Evolutionary conservation across 2,888 invertebrate species (phyloP).

Genomic region (Epistrophe eligans): DNA sequence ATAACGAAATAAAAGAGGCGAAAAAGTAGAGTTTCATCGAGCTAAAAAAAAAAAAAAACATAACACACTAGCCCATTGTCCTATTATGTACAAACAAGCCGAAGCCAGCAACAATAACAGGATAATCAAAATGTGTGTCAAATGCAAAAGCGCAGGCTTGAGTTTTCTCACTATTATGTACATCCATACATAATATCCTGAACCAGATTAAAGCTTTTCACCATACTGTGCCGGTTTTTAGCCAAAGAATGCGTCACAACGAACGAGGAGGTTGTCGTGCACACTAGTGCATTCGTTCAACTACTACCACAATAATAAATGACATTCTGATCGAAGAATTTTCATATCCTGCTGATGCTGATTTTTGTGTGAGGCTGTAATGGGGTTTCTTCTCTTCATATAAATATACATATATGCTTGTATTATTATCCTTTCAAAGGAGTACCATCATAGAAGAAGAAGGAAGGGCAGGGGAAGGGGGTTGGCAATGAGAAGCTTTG

Average conservation of each 20-base stretch:
- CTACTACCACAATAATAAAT: constrained; percentile 42
- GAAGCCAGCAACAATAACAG: constrained; percentile 56
- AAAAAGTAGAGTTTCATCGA: not conserved
- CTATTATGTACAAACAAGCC: constrained; percentile 34
- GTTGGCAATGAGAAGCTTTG: constrained; percentile 8
- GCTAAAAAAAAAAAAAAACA: constrained; percentile 4
- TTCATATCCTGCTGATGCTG: constrained; percentile 6
- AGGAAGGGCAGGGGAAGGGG: no score
- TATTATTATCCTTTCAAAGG: not conserved
- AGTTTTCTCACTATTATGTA: constrained; percentile 28
- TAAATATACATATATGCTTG: no score
- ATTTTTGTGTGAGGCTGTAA: not conserved
- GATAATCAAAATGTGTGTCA: constrained; percentile 70
- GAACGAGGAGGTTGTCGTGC: constrained; percentile 46
- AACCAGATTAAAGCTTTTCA: constrained; percentile 66
- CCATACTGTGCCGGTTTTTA: constrained; percentile 67
- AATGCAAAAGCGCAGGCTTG: constrained; percentile 71
- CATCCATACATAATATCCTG: not conserved
- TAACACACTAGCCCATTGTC: constrained; percentile 44
- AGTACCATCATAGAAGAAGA: not conserved
- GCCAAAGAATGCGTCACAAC: constrained; percentile 56
- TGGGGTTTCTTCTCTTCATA: not conserved
- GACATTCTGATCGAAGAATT: constrained; percentile 44
- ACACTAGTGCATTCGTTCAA: constrained; percentile 50
- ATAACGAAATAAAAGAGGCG: not conserved